Conservation (phyloP, 2,888 invertebrate genomes). For the Choreutis nemorana region DNA sequence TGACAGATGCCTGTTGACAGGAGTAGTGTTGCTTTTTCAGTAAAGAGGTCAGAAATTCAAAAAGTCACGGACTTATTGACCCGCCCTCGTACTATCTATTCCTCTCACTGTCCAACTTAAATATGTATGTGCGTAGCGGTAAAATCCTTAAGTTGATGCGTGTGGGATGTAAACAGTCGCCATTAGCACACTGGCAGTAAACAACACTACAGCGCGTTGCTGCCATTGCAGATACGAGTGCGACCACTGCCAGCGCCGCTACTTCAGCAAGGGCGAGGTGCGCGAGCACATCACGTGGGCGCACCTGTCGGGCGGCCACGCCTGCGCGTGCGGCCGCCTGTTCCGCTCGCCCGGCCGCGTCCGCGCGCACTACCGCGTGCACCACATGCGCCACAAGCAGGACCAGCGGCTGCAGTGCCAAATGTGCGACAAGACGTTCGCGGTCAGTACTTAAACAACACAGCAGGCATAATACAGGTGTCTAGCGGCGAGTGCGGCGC, state of each 20-base stretch:
- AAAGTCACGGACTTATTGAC: no score
- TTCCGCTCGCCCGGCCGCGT: slow-evolving; percentile 27
- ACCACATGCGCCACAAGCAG: slow-evolving; percentile 14
- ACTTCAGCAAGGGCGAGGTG: slow-evolving; percentile 31
- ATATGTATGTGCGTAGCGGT: no score
- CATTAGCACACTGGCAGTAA: no score
- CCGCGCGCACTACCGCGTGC: slow-evolving; percentile 17
- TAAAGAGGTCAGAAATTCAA: no score
- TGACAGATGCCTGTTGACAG: no score
- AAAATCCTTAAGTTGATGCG: no score
- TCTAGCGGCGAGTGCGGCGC: no score
- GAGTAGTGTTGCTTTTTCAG: no score
- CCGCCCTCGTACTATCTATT: no score
- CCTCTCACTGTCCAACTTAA: no score
- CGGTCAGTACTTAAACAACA: slow-evolving; percentile 19
- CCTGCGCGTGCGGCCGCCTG: slow-evolving; percentile 25
- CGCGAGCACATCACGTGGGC: slow-evolving; percentile 32
- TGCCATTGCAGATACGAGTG: slow-evolving; percentile 22
- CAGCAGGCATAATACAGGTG: no score
- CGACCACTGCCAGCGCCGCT: slow-evolving; percentile 26
- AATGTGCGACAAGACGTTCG: slow-evolving; percentile 23
- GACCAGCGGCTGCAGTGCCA: slow-evolving; percentile 19
- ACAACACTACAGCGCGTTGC: not conserved
- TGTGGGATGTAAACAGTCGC: no score
- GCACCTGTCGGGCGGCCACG: slow-evolving; percentile 21